Evolutionary conservation across 2,797 vertebrate genomes (phyloP).

Genomic region (Coreius guichenoti): DNA sequence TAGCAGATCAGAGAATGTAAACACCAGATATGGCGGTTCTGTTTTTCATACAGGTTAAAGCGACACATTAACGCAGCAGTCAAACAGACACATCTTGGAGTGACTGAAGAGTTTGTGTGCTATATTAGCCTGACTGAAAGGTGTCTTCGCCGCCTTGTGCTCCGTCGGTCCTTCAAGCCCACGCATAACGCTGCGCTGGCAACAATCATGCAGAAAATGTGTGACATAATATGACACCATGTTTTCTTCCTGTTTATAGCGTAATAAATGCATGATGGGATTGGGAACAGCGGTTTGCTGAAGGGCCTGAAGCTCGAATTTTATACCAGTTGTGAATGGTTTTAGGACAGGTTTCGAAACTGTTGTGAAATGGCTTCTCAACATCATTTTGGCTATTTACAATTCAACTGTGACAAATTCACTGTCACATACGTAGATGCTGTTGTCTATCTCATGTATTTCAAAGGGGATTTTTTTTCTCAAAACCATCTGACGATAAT

Average conservation of each 20-base stretch:
- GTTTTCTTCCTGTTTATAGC: conserved; percentile 39
- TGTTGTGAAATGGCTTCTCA: conserved; percentile 12
- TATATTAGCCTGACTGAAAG: conserved; percentile 21
- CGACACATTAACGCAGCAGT: conserved; percentile 7
- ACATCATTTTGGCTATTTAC: conserved; percentile 28
- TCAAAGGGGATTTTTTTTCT: not conserved
- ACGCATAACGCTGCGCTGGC: conserved; percentile 21
- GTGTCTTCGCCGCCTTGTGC: conserved; percentile 8
- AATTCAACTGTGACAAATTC: conserved; percentile 6
- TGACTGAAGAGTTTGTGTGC: conserved; percentile 19
- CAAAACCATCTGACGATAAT: conserved; percentile 3
- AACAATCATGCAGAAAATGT: conserved; percentile 29
- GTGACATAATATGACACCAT: conserved; percentile 36
- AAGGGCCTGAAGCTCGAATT: conserved; percentile 1
- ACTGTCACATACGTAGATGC: not conserved
- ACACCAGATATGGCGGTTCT: conserved; percentile 1
- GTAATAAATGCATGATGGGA: conserved; percentile 43
- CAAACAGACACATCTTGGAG: conserved; percentile 8
- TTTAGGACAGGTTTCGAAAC: conserved; percentile 15
- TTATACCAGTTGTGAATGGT: conserved; percentile 21
- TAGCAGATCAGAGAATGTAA: conserved; percentile 26
- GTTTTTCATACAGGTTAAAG: conserved; percentile 1
- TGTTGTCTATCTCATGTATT: not conserved
- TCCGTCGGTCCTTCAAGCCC: conserved; percentile 38
- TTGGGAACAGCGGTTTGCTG: conserved; percentile 25